Evolutionary conservation across 2,113 vertebrate genomes (phyloP), one percentile per base, ranked within the genome.

Genomic region (Trogon surrucura): DNA sequence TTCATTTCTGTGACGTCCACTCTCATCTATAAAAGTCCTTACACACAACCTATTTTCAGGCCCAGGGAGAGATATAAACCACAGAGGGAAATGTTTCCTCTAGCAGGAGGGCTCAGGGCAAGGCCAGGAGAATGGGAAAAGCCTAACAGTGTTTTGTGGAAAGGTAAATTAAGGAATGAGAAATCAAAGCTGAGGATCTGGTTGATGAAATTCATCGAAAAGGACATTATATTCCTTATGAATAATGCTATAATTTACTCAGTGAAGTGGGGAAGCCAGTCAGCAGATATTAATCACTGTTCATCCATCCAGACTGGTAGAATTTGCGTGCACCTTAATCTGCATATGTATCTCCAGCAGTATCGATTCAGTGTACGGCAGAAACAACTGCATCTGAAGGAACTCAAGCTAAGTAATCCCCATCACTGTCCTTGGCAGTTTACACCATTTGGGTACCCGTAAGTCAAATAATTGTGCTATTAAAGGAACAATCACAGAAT

Each of bases 221-320:
- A 94, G 36, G 34, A 62, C 62, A 86, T 81, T 89, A 53, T 58
- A 66, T 51, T 60, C n/a, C 38, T 81, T 41, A 78, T 61, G 64
- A 93, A 93, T 81, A 83, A 90, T 93, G 53, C 56, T 88, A 26
- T 78, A 53, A 91, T 86, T 91, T 86, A 69, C 19, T 71, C 54
- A 83, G 67, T 66, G 72, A 92, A 95, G 72, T 69, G 61, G 91
- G 79, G 25, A 88, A 96, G 75, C 77, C 85, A 93, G 89, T 95
- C 91, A 97, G 94, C 93, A 93, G 89, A 94, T 95, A 91, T n/a
- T 95, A 93, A 95, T 95, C 92, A 85, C 69, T 8, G 0, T 85
- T 91, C 65, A 74, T 64, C 77, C 85, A 93, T 72, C 72, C 88
- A 84, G 74, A 58, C 36, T 72, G 74, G 29, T 78, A 74, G 85